These are phyloP conservation scores for Hybos culiciformis DNA, from an alignment of 2,888 invertebrate genomes.

Conservation along the genomic window DNA sequence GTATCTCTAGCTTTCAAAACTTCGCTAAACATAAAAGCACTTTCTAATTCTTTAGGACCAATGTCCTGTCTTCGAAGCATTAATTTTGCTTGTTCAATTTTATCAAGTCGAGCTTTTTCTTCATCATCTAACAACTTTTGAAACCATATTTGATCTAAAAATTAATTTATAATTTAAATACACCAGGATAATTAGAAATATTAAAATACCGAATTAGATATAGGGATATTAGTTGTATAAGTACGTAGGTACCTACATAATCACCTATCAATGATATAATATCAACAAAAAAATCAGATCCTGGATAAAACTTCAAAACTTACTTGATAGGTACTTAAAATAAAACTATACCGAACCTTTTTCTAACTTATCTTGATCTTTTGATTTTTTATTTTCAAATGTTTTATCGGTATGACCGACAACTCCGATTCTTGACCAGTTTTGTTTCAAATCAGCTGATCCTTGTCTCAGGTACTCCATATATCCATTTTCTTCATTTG, in stretches of 20 bases:
- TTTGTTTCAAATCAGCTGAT: slow-evolving; percentile 33
- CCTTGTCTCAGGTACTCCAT: slow-evolving; percentile 32
- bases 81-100: slow-evolving; percentile 26
- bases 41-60: slow-evolving; percentile 28
- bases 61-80: slow-evolving; percentile 27
- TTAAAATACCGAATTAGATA: background rate
- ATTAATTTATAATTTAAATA: background rate
- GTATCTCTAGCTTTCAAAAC: slow-evolving; percentile 27
- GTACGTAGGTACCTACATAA: background rate
- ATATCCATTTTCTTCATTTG: slow-evolving; percentile 30
- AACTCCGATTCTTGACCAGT: slow-evolving; percentile 30
- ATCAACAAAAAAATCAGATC: background rate
- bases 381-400: background rate
- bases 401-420: background rate
- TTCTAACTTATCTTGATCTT: slow-evolving; percentile 10
- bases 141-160: background rate
- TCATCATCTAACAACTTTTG: slow-evolving; percentile 19
- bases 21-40: slow-evolving; percentile 30
- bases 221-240: background rate
- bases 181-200: background rate
- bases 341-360: slow-evolving; percentile 12
- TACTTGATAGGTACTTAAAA: background rate
- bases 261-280: background rate
- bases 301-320: background rate
- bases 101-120: slow-evolving; percentile 20